phyloP scores from a whole-genome alignment of 1,140 invertebrate species.

The Drosophila nebulosa region DNA sequence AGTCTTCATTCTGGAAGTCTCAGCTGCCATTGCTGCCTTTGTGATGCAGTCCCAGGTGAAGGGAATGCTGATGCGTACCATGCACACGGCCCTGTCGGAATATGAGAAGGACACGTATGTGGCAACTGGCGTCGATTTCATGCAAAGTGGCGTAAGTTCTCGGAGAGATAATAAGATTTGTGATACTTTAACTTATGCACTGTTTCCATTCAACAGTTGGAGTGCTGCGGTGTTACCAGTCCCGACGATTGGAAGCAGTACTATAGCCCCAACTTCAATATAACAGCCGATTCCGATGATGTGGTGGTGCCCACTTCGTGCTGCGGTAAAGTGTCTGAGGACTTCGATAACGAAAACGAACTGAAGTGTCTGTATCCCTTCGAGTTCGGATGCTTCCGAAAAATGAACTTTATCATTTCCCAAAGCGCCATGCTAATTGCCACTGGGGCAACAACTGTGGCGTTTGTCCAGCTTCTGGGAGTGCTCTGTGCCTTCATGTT shows the following conservation, averaged over 20 bases:
- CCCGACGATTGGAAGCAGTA: constrained; percentile 85
- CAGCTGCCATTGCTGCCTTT: constrained; percentile 90
- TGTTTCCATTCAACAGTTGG: constrained; percentile 82
- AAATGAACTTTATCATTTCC: constrained; percentile 86
- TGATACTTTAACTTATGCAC: background rate
- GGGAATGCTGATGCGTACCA: constrained; percentile 83
- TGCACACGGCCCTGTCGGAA: constrained; percentile 83
- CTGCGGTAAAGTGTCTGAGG: constrained; percentile 79
- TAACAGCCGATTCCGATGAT: constrained; percentile 59
- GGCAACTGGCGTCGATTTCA: constrained; percentile 83
- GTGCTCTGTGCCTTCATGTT: constrained; percentile 93
- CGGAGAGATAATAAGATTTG: too few species aligned
- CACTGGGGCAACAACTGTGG: constrained; percentile 90
- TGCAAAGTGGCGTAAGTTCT: constrained; percentile 85
- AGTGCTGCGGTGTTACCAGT: constrained; percentile 87
- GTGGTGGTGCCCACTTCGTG: constrained; percentile 83
- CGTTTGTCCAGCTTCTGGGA: constrained; percentile 92
- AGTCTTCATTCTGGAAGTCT: constrained; percentile 90
- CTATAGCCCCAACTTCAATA: constrained; percentile 45
- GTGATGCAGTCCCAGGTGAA: constrained; percentile 85
- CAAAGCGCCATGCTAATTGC: constrained; percentile 88
- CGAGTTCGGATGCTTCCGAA: constrained; percentile 85
- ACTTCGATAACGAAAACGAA: constrained; percentile 35
- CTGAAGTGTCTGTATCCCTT: constrained; percentile 76
- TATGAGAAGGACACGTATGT: constrained; percentile 83